Base-by-base conservation (phyloP, 2,797 vertebrate species). In the Gouania willdenowi region DNA sequence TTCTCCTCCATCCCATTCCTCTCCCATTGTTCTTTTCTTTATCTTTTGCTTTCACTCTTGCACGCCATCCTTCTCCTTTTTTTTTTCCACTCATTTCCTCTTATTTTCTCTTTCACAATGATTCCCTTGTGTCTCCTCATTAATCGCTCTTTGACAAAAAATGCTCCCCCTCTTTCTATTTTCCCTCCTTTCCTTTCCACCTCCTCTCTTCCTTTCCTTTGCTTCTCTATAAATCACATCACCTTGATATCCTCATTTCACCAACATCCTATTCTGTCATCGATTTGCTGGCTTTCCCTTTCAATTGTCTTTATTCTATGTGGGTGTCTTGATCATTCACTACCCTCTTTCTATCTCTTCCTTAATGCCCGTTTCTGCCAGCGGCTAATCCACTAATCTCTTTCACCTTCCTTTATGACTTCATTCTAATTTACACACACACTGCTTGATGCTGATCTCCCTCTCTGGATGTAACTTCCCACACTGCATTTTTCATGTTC, bases 311-410 rank as follows among this genome's bases (percentile, higher is more conserved):
- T 25, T 21, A 5, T 29, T 34, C 39, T 16, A 19, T 30, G 18
- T 23, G 24, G 41, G 14, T 46, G 24, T 40, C 13, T 10, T 9
- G 5, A 35, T 28, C 19, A 22, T 54, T 75, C 26, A 17, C 35
- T 55, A 43, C 23, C 26, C 4, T 44, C 37, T 47, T 8, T 15
- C 26, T 36, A 1, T 31, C 19, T 56, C 3, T 15, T 65, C 23
- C 30, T 50, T 15, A 23, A 33, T 58, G 41, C 45, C 45, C 29
- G 48, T 49, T 41, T 38, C 34, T 31, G 40, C 60, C 43, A 55
- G 41, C 34, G 73, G 18, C 48, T 66, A 49, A 64, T 66, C 60
- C 33, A 31, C 51, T 67, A 46, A 63, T 55, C 54, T 50, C 18
- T 58, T 50, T 45, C 43, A 50, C 62, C 60, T n/a, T 53, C 59